Percentiles rank a stretch among this genome's conserved stretches.
Evolutionary conservation across 2,888 invertebrate species (phyloP).

Genomic region (Lymantria dispar): DNA sequence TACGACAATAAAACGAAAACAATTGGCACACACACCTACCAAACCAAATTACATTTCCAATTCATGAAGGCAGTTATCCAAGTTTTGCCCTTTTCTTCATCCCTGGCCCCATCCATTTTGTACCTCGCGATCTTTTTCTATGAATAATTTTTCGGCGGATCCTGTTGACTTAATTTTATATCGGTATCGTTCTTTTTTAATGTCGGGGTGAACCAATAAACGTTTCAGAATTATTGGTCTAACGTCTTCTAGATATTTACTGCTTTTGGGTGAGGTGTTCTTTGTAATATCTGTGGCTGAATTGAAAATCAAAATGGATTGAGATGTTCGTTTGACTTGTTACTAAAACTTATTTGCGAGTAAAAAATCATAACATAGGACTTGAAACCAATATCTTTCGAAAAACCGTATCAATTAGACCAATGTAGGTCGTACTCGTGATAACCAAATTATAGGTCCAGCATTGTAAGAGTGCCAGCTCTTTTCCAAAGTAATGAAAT

Average conservation of each 20-base stretch:
- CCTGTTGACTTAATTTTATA: conserved; percentile 82
- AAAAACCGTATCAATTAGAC: too few relatives aligned
- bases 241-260: neutral
- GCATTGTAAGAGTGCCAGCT: too few relatives aligned
- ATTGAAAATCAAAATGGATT: too few relatives aligned
- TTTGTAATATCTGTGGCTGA: too few relatives aligned
- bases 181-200: conserved; percentile 55
- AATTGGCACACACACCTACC: conserved; percentile 65
- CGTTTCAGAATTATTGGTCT: too few relatives aligned
- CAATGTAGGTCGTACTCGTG: too few relatives aligned
- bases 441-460: too few relatives aligned
- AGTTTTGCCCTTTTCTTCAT: conserved; percentile 44
- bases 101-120: conserved; percentile 32
- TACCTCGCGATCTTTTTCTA: conserved; percentile 70
- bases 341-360: too few relatives aligned
- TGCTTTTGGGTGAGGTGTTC: conserved; percentile 4
- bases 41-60: conserved; percentile 78
- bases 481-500: too few relatives aligned
- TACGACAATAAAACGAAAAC: conserved; percentile 61
- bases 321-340: too few relatives aligned
- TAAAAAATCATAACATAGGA: too few relatives aligned
- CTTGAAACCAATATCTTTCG: too few relatives aligned
- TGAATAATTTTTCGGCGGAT: conserved; percentile 74
- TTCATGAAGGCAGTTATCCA: conserved; percentile 75
- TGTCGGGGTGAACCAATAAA: conserved; percentile 17